A percentile compares a stretch with the other conserved stretches of the same genome.
phyloP scores from a whole-genome alignment of 1,140 invertebrate species.

The Meloidogyne hapla region DNA sequence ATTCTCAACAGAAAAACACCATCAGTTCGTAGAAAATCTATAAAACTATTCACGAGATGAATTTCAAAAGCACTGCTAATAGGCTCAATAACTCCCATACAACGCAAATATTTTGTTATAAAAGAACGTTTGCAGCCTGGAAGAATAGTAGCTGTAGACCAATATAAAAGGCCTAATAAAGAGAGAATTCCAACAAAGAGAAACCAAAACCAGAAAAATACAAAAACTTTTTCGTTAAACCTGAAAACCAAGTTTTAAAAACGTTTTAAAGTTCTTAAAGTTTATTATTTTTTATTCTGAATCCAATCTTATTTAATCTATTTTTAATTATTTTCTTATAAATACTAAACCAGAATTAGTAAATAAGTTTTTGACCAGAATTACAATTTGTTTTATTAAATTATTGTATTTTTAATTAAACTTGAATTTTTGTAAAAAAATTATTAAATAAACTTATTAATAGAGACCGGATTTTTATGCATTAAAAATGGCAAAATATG shows the following conservation, averaged over 20 bases:
- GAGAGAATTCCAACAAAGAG: constrained; percentile 59
- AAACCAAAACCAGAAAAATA: constrained; percentile 64
- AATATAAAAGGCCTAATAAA: constrained; percentile 57
- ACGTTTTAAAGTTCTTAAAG: no score
- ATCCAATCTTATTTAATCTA: background rate
- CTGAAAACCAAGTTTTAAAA: no score
- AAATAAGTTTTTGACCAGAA: background rate
- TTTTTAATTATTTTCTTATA: no score
- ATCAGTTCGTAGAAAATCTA: constrained; percentile 63
- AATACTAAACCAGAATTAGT: no score
- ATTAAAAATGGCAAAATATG: no score
- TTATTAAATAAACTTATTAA: no score
- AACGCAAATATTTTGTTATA: constrained; percentile 49
- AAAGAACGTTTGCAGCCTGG: constrained; percentile 38
- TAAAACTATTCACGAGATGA: constrained; percentile 45
- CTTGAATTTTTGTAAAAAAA: background rate
- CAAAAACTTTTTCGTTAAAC: constrained; percentile 73
- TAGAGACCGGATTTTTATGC: no score
- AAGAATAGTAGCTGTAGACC: constrained; percentile 52
- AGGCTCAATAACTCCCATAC: constrained; percentile 33
- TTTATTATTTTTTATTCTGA: no score
- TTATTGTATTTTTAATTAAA: no score
- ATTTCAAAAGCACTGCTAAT: constrained; percentile 43
- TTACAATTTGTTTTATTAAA: no score
- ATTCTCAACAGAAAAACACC: constrained; percentile 64